Evolutionary conservation across 1,140 invertebrate genomes (phyloP).

Genomic region (Brachionus asplanchnoidis): DNA sequence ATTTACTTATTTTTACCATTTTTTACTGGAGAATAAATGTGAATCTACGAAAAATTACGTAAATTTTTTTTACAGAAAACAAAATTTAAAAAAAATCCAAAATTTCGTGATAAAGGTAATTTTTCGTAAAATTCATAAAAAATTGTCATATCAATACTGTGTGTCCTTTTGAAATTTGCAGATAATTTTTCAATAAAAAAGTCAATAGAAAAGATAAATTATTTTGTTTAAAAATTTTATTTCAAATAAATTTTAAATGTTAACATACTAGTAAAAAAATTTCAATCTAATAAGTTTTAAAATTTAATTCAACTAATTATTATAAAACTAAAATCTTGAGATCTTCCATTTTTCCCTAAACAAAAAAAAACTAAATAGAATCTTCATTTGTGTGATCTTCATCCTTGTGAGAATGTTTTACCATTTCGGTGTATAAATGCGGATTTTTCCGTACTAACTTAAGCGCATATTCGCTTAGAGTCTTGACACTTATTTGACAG

Average conservation of each 20-base stretch:
- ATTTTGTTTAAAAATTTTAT: background rate
- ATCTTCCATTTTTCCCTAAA: background rate
- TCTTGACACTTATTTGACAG: conserved; percentile 32
- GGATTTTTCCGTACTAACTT: background rate
- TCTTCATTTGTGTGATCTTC: background rate
- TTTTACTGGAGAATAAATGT: no score
- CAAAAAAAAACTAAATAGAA: background rate
- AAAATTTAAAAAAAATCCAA: no score
- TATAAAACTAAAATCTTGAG: background rate
- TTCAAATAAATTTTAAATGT: background rate
- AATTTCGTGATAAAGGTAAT: no score
- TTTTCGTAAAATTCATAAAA: no score
- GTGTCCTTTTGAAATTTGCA: no score
- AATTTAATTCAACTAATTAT: background rate
- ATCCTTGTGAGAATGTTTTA: background rate
- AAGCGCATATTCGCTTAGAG: conserved; percentile 4
- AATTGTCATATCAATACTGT: no score
- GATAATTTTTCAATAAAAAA: no score
- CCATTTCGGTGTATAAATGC: background rate
- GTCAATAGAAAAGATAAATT: background rate
- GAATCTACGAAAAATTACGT: no score
- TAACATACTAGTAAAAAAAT: background rate
- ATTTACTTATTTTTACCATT: no score
- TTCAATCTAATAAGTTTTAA: background rate
- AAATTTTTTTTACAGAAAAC: no score